phyloP scores from a whole-genome alignment of 2,797 vertebrate species.

The Esox lucius region DNA sequence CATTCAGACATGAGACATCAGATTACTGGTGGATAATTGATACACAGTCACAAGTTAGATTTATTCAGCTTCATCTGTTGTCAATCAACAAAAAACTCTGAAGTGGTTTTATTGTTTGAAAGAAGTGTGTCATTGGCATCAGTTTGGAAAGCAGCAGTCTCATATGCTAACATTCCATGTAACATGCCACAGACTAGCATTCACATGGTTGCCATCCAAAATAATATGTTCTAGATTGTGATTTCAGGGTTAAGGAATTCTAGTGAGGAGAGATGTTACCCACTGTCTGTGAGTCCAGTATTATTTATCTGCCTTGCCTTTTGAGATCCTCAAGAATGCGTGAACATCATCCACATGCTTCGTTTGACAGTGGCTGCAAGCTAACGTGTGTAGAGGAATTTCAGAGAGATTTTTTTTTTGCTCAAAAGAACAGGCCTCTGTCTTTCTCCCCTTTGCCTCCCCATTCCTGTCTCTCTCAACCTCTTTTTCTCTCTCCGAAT shows the following conservation, averaged over 20 bases:
- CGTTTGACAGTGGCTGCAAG: neutral
- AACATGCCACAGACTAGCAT: constrained; percentile 9
- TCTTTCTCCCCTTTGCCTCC: neutral
- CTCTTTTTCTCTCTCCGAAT: neutral
- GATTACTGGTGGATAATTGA: constrained; percentile 60
- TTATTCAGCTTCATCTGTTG: constrained; percentile 52
- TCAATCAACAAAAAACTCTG: constrained; percentile 52
- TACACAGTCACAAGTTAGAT: constrained; percentile 52
- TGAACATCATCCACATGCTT: constrained; percentile 24
- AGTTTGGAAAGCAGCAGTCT: too few species aligned
- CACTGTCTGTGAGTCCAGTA: constrained; percentile 1
- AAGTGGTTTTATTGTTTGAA: constrained; percentile 46
- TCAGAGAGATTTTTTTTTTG: constrained; percentile 49
- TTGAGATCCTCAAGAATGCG: neutral
- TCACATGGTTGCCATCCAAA: constrained; percentile 20
- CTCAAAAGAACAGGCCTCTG: constrained; percentile 34
- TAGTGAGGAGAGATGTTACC: neutral
- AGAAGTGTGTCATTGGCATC: constrained; percentile 27
- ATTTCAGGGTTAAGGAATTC: neutral
- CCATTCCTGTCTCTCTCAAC: neutral
- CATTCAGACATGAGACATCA: constrained; percentile 46
- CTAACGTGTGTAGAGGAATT: constrained; percentile 4
- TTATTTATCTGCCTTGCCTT: constrained; percentile 3
- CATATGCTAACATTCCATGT: too few species aligned
- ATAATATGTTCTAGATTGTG: constrained; percentile 1